Percentiles rank a stretch among this genome's conserved stretches.
Evolutionary conservation across 2,113 vertebrate species (phyloP).

Genomic region (Xiphophorus maculatus): DNA sequence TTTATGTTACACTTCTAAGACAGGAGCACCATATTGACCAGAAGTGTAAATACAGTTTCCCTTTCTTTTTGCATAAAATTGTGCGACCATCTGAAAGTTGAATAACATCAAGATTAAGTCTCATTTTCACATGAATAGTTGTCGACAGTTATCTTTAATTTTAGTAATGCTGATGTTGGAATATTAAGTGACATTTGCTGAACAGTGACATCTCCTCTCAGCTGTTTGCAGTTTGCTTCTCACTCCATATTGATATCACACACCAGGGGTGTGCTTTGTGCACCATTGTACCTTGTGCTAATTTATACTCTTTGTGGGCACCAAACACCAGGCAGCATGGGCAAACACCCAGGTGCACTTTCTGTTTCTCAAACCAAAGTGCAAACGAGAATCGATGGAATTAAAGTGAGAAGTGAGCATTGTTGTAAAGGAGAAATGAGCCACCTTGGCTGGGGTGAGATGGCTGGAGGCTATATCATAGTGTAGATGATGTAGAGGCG

Average conservation of each 20-base stretch:
- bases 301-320: conserved; percentile 78
- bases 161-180: conserved; percentile 43
- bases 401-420: conserved; percentile 66
- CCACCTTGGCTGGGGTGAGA: conserved; percentile 68
- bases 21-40: background rate
- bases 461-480: conserved; percentile 66
- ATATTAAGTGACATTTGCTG: conserved; percentile 58
- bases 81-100: background rate
- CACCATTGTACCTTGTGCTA: conserved; percentile 72
- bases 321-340: conserved; percentile 62
- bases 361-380: conserved; percentile 65
- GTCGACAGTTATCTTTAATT: background rate
- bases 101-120: background rate
- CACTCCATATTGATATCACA: conserved; percentile 80
- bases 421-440: conserved; percentile 54
- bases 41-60: background rate
- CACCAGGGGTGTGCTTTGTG: conserved; percentile 71
- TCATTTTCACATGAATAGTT: background rate
- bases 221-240: conserved; percentile 79
- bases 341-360: conserved; percentile 76
- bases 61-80: background rate
- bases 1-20: background rate
- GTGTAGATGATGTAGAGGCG: conserved; percentile 30
- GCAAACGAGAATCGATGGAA: conserved; percentile 75
- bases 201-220: conserved; percentile 71